Evolutionary conservation across 2,113 vertebrate genomes (phyloP), one percentile per base, ranked within the genome.

Genomic region (Todiramphus chloris): DNA sequence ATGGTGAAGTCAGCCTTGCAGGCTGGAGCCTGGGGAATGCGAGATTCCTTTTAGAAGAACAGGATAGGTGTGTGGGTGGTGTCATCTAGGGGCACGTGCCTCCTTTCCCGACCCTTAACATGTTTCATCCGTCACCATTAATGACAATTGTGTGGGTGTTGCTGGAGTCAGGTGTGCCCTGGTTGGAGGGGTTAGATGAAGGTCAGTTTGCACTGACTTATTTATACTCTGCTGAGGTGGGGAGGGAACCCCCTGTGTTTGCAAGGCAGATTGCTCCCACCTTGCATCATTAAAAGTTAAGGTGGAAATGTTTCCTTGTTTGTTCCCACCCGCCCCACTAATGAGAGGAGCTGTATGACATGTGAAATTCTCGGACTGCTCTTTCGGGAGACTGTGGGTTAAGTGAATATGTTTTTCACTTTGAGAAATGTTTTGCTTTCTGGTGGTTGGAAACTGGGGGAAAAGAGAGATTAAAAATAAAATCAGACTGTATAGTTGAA

Each of bases 381-480:
- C 66, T 64, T 41, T 58, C 31, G 58, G 51, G 58, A 78, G 72
- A 43, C 60, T 70, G 80, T 2, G 5, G 60, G 53, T 53, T 73
- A 82, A 55, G 58, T 20, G 51, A 83, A 21, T 73, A 18, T 63
- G n/a, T 58, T 93, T 87, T 94, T 70, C 51, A 5, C n/a, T 86
- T 89, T 73, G 74, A 59, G 75, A 88, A 25, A 68, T 43, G 59
- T 67, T 96, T 87, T 78, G 46, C 62, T 79, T 87, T 89, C 58
- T 48, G 88, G 37, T 76, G 62, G 75, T 33, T 93, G 76, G 92
- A 84, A 93, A 16, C 64, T 10, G 69, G 33, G 33, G 73, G 5
- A n/a, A 55, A 53, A 46, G 41, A 87, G n/a, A 48, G 48, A 59
- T 82, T 96, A 96, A 97, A 96, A 95, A 97, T 96, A 96, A 96